phyloP scores from a whole-genome alignment of 2,113 vertebrate species.

The Chionomys nivalis region DNA sequence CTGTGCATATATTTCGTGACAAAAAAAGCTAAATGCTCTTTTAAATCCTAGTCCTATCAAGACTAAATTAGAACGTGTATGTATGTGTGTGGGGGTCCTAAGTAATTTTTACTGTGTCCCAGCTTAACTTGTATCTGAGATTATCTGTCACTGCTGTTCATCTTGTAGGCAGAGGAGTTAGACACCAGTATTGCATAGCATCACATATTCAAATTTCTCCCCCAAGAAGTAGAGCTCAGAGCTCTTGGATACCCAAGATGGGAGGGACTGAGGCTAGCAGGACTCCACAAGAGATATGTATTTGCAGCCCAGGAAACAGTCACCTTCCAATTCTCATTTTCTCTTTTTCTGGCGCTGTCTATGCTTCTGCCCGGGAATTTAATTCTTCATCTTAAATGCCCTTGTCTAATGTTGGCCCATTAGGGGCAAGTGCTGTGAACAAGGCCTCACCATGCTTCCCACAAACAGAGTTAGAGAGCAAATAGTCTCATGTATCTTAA shows the following conservation, averaged over 20 bases:
- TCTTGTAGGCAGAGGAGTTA: neutral
- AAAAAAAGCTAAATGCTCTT: neutral
- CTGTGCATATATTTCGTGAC: neutral
- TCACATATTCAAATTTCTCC: neutral
- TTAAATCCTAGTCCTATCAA: neutral
- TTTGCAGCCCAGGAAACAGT: constrained; percentile 11
- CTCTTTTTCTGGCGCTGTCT: neutral
- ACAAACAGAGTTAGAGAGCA: constrained; percentile 47
- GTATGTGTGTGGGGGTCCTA: neutral
- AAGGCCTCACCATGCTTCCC: neutral
- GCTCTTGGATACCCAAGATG: neutral
- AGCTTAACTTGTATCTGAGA: neutral
- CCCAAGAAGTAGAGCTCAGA: neutral
- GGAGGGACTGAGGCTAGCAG: neutral
- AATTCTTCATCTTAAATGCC: neutral
- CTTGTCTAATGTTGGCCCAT: neutral
- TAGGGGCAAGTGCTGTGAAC: constrained; percentile 3
- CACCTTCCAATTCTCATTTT: constrained; percentile 23
- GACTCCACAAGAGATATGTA: neutral
- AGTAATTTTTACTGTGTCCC: neutral
- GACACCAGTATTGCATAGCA: neutral
- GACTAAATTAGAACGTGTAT: neutral
- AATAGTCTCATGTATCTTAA: neutral
- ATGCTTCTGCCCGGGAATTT: constrained; percentile 1
- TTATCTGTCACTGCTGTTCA: neutral